Percentiles rank a stretch among this genome's conserved stretches.
These are phyloP conservation scores for Aspiorhynchus laticeps DNA, from an alignment of 2,113 vertebrate species.

Conservation along the genomic window DNA sequence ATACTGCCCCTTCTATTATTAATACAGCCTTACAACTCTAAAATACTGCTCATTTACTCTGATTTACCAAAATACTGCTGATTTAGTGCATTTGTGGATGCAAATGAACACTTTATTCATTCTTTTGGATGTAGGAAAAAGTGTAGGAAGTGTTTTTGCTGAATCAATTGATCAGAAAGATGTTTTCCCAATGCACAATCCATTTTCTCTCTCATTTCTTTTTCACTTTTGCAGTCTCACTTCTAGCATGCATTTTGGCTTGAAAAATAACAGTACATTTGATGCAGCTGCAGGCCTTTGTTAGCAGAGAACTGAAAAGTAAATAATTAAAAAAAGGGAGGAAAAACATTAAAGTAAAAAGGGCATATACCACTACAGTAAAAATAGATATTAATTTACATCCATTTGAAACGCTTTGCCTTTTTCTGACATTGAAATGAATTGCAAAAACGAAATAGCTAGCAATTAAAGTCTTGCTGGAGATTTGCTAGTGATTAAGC, in stretches of 20 bases:
- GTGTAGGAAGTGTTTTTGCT: slow-evolving; percentile 35
- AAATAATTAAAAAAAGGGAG: neutral
- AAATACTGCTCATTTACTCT: neutral
- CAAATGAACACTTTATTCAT: neutral
- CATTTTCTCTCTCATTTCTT: neutral
- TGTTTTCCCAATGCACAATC: neutral
- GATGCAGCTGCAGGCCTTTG: neutral
- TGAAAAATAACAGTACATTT: neutral
- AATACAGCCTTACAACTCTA: neutral
- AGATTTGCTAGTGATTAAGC: slow-evolving; percentile 46
- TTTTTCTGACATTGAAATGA: neutral
- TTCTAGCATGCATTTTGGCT: neutral
- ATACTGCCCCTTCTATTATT: neutral
- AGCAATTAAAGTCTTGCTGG: slow-evolving; percentile 34
- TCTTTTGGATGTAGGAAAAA: neutral
- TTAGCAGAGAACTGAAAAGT: neutral
- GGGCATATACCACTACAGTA: neutral
- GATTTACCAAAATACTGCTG: neutral
- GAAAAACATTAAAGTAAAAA: neutral
- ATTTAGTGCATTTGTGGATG: neutral
- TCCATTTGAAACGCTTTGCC: neutral
- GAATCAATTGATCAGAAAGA: neutral
- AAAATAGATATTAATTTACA: neutral
- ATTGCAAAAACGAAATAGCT: slow-evolving; percentile 1
- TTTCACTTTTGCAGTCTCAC: neutral